A percentile compares a stretch with the other conserved stretches of the same genome.
Evolutionary conservation across 2,797 vertebrate genomes (phyloP).

Genomic region (Siniperca scherzeri): DNA sequence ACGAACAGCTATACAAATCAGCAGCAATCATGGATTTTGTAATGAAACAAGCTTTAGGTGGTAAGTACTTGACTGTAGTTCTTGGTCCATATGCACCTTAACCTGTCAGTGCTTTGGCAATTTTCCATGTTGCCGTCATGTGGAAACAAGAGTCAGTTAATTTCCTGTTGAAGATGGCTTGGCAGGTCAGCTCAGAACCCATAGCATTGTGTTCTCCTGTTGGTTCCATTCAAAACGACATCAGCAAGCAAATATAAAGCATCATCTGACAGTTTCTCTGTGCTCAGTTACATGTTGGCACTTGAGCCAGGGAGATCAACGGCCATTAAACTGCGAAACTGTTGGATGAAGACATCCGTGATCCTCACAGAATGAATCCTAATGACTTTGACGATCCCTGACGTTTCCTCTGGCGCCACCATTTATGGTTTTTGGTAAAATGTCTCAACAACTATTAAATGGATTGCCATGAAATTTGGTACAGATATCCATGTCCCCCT

Average conservation of each 20-base stretch:
- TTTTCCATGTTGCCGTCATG: not conserved
- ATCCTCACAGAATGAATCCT: no score
- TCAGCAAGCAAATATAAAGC: not conserved
- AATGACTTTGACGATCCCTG: no score
- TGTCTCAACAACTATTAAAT: not conserved
- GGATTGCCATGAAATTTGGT: no score
- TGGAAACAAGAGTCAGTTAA: not conserved
- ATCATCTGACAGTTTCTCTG: no score
- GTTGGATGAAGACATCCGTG: no score
- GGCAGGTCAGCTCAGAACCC: not conserved
- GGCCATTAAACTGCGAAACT: not conserved
- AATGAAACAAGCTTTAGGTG: constrained; percentile 98
- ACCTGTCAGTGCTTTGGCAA: not conserved
- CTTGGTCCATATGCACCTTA: not conserved
- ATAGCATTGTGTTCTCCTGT: not conserved
- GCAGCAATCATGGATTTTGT: constrained; percentile 94
- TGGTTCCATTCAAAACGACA: not conserved
- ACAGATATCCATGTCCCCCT: no score
- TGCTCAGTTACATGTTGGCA: not conserved
- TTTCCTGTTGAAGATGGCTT: not conserved
- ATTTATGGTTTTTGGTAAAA: not conserved
- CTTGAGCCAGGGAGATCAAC: not conserved
- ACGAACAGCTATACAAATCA: constrained; percentile 66
- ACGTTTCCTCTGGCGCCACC: no score
- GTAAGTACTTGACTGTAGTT: constrained; percentile 81